Conservation (phyloP, 2,888 invertebrate genomes). For the Didymodactylos carnosus region DNA sequence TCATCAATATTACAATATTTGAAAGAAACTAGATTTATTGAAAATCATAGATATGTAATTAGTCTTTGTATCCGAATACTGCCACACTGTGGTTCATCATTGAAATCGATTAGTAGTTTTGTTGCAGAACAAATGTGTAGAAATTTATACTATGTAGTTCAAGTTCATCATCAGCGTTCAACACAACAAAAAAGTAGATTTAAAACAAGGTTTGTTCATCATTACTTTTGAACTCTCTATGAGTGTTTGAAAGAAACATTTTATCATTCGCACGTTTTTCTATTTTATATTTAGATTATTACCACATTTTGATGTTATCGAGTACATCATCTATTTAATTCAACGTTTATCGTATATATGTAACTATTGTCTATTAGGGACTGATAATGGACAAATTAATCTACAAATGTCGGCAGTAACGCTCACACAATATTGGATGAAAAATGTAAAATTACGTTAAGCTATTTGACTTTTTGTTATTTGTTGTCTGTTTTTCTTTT, state of each 20-base stretch:
- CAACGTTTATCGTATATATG: neutral
- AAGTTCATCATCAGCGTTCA: neutral
- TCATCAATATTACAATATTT: conserved; percentile 7
- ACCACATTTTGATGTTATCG: neutral
- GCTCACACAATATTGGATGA: neutral
- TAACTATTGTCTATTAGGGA: neutral
- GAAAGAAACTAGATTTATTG: conserved; percentile 3
- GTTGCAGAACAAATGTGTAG: conserved; percentile 7
- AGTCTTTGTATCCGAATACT: neutral
- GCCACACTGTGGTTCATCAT: neutral
- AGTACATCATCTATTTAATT: neutral
- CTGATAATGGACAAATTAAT: neutral
- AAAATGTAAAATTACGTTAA: neutral
- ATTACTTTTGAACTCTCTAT: neutral
- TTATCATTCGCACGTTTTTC: neutral
- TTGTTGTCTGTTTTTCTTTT: neutral
- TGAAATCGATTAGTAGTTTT: conserved; percentile 1
- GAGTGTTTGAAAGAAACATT: neutral
- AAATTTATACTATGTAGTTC: conserved; percentile 1
- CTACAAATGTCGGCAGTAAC: neutral
- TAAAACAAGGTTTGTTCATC: neutral
- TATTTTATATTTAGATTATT: neutral
- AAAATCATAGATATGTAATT: conserved; percentile 2
- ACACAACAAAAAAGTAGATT: neutral
- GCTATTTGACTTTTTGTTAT: too few species aligned